Evolutionary conservation across 2,113 vertebrate genomes (phyloP), one percentile per base, ranked within the genome.

Genomic region (Dendrocopos noguchii): DNA sequence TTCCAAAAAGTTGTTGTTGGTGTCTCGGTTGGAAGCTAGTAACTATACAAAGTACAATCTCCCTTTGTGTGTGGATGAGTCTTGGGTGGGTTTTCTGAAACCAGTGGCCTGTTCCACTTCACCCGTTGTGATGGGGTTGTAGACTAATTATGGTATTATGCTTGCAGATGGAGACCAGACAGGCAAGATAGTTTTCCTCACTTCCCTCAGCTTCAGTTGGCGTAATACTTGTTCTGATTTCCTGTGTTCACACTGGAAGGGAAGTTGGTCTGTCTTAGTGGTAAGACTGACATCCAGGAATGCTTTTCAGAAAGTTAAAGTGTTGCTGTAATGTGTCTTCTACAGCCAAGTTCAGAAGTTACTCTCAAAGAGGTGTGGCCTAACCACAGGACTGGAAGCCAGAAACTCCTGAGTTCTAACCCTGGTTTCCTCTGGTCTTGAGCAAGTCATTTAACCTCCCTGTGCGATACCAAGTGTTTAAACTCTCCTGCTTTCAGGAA

Each of bases 401-500:
- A 94, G 64, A 84, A 91, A 76, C 75, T 91, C 77, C 84, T 8
- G 36, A 94, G 81, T 92, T 94, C 79, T 91, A 15, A 80, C 60
- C 84, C 55, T 90, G 87, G 74, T 90, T 96, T 90, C 53, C 75
- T 86, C 80, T 93, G 80, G 44, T 93, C 76, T 83, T 94, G 76
- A 87, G 79, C 82, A 68, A 85, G 74, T 86, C 17, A 24, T 46
- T 70, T 94, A 87, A 84, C 90, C 76, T 88, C 86, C 80, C 55
- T 84, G 64, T 64, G 53, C 0, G 1, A 93, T 91, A 94, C 93
- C 74, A 80, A 96, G 91, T 76, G 72, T 96, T 94, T 29, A 42
- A 93, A 80, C 80, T 93, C 64, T 90, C 84, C 60, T 95, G 67
- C 85, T 74, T 93, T 15, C 87, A 99, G 99, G 98, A 70, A 97